Evolutionary conservation across 2,888 invertebrate species (phyloP).

Genomic region (Tipula vernalis): DNA sequence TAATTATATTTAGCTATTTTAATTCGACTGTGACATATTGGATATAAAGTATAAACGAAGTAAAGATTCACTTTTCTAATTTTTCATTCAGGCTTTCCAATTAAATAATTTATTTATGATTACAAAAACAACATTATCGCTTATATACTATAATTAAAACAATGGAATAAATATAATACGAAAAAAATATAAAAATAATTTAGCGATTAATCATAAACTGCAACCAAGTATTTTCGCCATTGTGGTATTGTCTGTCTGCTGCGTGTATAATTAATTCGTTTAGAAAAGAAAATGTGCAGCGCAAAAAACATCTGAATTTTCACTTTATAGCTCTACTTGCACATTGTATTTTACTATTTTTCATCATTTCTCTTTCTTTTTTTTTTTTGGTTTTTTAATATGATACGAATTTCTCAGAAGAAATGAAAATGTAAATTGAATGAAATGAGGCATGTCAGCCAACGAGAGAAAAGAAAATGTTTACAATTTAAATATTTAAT

Average conservation of each 20-base stretch:
- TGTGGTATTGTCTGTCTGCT: not conserved
- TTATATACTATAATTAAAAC: not conserved
- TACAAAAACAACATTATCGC: not conserved
- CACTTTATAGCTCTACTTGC: not conserved
- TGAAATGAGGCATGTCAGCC: not conserved
- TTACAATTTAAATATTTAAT: not conserved
- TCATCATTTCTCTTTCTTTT: not conserved
- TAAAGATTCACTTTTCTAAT: not conserved
- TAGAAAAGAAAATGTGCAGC: not conserved
- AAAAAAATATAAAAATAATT: not conserved
- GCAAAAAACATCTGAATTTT: not conserved
- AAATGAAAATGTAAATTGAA: not conserved
- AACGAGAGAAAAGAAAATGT: not conserved
- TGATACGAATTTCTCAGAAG: not conserved
- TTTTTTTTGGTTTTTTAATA: not conserved
- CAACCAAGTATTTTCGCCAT: not conserved
- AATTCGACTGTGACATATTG: not conserved
- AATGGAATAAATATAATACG: not conserved
- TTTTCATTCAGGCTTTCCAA: not conserved
- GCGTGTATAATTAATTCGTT: not conserved
- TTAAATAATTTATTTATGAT: not conserved
- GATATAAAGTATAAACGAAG: not conserved
- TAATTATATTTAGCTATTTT: not conserved
- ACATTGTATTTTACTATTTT: not conserved
- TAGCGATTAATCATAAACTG: not conserved